These are phyloP conservation scores for Eupithecia exiguata DNA, from an alignment of 2,888 invertebrate species.

Conservation along the genomic window DNA sequence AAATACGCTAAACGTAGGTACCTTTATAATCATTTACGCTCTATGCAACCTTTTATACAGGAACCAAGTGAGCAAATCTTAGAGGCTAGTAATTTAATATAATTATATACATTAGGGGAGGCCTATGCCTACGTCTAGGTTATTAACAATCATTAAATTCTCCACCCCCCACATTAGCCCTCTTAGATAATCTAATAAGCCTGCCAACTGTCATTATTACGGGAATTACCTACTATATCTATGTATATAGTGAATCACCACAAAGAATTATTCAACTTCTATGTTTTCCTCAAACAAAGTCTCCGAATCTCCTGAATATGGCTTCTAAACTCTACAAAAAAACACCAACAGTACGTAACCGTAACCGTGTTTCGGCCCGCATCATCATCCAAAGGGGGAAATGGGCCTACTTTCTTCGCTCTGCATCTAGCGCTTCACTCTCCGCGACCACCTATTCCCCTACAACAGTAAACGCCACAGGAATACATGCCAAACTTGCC, in stretches of 20 bases:
- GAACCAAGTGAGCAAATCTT: too few relatives aligned
- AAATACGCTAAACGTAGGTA: too few relatives aligned
- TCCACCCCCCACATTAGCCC: neutral
- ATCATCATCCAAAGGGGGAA: slow-evolving; percentile 73
- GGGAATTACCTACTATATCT: neutral
- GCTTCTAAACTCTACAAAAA: slow-evolving; percentile 2
- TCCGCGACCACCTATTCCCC: slow-evolving; percentile 41
- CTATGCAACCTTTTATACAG: too few relatives aligned
- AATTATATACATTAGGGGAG: too few relatives aligned
- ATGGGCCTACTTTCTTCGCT: slow-evolving; percentile 80
- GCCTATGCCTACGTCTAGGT: too few relatives aligned
- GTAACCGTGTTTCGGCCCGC: slow-evolving; percentile 56
- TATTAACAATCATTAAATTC: neutral
- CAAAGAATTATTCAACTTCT: neutral
- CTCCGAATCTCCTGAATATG: neutral
- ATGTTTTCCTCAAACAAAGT: neutral
- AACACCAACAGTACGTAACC: neutral
- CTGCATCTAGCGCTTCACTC: slow-evolving; percentile 69
- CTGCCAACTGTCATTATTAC: neutral
- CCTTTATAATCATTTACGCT: too few relatives aligned
- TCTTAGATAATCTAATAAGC: neutral
- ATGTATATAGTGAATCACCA: neutral
- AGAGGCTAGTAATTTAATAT: too few relatives aligned
- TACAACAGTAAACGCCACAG: slow-evolving; percentile 55
- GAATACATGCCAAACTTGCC: slow-evolving; percentile 39